Evolutionary conservation across 2,888 invertebrate species (phyloP).

Genomic region (Timema cristinae): DNA sequence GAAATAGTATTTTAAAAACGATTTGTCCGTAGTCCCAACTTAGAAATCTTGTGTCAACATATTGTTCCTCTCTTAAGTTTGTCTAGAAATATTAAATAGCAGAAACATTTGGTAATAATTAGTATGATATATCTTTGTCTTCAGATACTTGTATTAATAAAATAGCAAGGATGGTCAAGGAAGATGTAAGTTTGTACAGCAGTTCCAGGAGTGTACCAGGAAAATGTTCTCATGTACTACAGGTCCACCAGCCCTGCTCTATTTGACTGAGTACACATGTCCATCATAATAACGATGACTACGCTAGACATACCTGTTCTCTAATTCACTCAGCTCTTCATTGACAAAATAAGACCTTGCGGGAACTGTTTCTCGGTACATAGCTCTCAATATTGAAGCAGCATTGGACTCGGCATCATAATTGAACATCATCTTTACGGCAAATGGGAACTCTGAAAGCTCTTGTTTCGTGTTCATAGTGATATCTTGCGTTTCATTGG

Average conservation of each 20-base stretch:
- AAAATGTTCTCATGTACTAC: constrained; percentile 8
- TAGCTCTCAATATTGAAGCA: constrained; percentile 66
- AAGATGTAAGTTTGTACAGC: too few relatives aligned
- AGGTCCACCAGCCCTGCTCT: constrained; percentile 30
- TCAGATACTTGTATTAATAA: too few relatives aligned
- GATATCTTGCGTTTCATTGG: too few relatives aligned
- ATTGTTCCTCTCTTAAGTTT: too few relatives aligned
- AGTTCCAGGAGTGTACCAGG: neutral
- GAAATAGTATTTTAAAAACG: too few relatives aligned
- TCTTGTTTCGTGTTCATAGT: neutral
- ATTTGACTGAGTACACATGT: neutral
- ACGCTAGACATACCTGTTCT: constrained; percentile 45
- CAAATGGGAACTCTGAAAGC: constrained; percentile 55
- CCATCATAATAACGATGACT: neutral
- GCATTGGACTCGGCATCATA: constrained; percentile 82
- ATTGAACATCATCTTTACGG: constrained; percentile 90
- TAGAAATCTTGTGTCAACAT: too few relatives aligned
- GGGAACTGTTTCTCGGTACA: constrained; percentile 80
- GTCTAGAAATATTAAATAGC: too few relatives aligned
- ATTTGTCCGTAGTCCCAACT: too few relatives aligned
- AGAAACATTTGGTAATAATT: too few relatives aligned
- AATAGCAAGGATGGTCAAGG: too few relatives aligned
- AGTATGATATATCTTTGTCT: too few relatives aligned
- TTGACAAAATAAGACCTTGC: constrained; percentile 48
- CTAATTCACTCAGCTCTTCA: constrained; percentile 53